Evolutionary conservation across 2,113 vertebrate species (phyloP), one percentile per base, ranked within the genome.

Genomic region (Syngnathoides biaculeatus): DNA sequence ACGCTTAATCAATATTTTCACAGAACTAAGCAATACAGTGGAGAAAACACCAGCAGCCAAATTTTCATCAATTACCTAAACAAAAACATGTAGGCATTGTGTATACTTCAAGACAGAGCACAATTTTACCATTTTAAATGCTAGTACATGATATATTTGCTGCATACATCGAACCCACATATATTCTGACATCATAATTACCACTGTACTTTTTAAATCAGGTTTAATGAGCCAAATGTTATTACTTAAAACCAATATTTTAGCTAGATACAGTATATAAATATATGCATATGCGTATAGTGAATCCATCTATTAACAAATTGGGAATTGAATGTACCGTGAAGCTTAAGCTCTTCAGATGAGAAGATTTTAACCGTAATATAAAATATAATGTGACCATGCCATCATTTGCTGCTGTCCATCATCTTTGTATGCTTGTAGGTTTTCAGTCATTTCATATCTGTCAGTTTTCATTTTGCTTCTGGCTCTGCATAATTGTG

Each of bases 1-100:
- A 22, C 52, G 56, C 66, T 55, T 30, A 64, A 83, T 77, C 59
- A 1, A 83, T 81, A 76, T 59, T 70, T 75, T 45, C 42, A 65
- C 50, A 62, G n/a, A 24, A 43, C 13, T 17, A 65, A 45, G 48
- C 17, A 55, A 57, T 17, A 3, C 50, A 59, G 62, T 30, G 59
- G 56, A 65, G 68, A 71, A 19, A 64, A 45, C 9, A 59, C 12
- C 4, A 20, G 26, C 30, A 58, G 55, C 19, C 20, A 48, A 59
- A 14, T 4, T 1, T 1, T n/a, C 45, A 50, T 62, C 63, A 69
- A 12, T 71, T 66, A 65, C 43, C 13, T 72, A 60, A 47, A 27
- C 64, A 20, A n/a, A 62, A 64, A 68, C 26, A 45, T 53, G 58
- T 43, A 42, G 50, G 60, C 22, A 39, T 70, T 43, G 14, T 62